These are phyloP conservation scores for Aplodontia rufa DNA, from an alignment of 2,113 vertebrate species.

Conservation along the genomic window DNA sequence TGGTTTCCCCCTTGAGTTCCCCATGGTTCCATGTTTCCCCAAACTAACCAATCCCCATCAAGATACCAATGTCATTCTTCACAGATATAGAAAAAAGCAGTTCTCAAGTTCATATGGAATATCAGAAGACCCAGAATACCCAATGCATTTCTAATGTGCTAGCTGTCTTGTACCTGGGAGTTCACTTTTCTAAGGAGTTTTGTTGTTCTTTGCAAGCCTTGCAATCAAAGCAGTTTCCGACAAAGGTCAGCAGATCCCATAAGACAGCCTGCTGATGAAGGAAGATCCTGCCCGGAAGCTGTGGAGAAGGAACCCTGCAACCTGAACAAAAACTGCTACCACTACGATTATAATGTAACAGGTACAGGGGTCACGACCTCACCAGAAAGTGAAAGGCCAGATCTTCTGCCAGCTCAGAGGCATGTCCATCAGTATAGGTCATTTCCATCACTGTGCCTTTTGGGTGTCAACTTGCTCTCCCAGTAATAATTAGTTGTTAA, in stretches of 20 bases:
- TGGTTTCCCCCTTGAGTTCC: no score
- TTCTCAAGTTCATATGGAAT: no score
- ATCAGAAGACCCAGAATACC: no score
- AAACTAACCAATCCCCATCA: no score
- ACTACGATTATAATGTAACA: slow-evolving; percentile 98
- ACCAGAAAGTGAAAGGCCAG: background rate
- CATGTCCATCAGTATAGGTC: background rate
- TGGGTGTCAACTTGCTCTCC: background rate
- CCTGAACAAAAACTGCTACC: slow-evolving; percentile 97
- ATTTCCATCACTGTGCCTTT: background rate
- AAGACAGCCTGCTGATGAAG: slow-evolving; percentile 87
- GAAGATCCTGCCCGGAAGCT: slow-evolving; percentile 89
- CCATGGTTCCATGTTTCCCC: no score
- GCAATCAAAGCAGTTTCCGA: slow-evolving; percentile 88
- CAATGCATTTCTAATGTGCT: no score
- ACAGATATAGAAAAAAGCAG: no score
- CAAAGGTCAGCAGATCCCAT: slow-evolving; percentile 89
- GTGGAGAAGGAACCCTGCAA: slow-evolving; percentile 90
- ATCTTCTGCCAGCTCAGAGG: background rate
- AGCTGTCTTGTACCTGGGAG: background rate
- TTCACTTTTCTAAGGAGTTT: slow-evolving; percentile 34
- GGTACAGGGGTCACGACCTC: slow-evolving; percentile 80
- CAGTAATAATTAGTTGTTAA: background rate
- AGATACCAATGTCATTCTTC: no score
- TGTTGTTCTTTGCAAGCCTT: slow-evolving; percentile 88